Evolutionary conservation across 2,113 vertebrate genomes (phyloP).

Genomic region (Symphodus melops): DNA sequence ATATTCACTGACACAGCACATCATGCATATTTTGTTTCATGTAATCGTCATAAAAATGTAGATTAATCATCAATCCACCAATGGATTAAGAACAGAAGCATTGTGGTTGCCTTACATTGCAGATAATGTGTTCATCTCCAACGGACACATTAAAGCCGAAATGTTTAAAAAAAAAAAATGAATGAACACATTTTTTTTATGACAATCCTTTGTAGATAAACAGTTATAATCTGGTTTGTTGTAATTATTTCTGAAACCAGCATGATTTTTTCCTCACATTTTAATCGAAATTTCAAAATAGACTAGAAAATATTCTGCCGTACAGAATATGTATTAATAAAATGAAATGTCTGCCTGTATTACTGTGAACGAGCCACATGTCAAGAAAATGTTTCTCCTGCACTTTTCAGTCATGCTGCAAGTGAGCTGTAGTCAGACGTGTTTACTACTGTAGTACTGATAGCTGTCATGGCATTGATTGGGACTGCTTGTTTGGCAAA

Average conservation of each 20-base stretch:
- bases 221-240: too few relatives aligned
- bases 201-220: too few relatives aligned
- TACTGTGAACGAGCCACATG: background rate
- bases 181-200: background rate
- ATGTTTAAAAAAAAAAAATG: background rate
- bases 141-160: background rate
- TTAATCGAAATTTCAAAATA: too few relatives aligned
- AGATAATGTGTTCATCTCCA: background rate
- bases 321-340: background rate
- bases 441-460: background rate
- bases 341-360: background rate
- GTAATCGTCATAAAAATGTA: background rate
- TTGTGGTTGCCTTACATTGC: background rate
- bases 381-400: background rate
- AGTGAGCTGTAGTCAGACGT: background rate
- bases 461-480: constrained; percentile 11
- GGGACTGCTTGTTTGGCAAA: constrained; percentile 16
- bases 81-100: background rate
- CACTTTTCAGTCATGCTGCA: background rate
- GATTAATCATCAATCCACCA: background rate
- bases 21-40: background rate
- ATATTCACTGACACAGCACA: background rate
- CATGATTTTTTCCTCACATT: too few relatives aligned
- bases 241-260: too few relatives aligned
- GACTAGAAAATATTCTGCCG: background rate